Base-by-base conservation (phyloP, 2,888 invertebrate species). In the Amiota minor region DNA sequence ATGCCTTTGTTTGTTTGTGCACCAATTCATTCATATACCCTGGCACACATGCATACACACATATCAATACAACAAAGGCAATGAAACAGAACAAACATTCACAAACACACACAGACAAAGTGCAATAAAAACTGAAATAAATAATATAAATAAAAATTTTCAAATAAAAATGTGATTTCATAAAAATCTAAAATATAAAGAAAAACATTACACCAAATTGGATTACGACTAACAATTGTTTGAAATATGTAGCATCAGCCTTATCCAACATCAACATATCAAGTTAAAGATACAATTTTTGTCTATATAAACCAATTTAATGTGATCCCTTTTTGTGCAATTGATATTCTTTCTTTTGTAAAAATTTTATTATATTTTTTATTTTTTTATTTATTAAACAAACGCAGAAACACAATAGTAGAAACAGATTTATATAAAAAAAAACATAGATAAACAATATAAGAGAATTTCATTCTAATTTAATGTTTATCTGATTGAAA, bases 401-500 rank as follows among this genome's bases (percentile, higher is more conserved):
- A 23, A 50, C 6, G 4, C 50, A 50, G 14, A 53, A 53, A 53
- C 53, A 53, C 12, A n/a, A 35, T 8, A 35, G 35, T 12, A 53
- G 14, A n/a, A 12, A 53, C 53, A 12, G 14, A n/a, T 3, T 9
- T 12, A 53, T 53, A 53, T 23, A 18, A 16, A 16, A 23, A 20
- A 64, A 56, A 62, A 23, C 11, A 62, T 23, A 20, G 61, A 49
- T 1, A 65, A 64, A 65, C 67, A 67, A 67, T 50, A 23, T 3
- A 49, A 49, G 20, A 35, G 6, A 35, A 35, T 35, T 35, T 35
- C 35, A 77, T 77, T 76, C 75, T 78, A 83, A 75, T 85, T 78
- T 72, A 47, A 35, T 35, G 69, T 74, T 75, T 78, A 20, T 62
- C 62, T 50, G 83, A 83, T 83, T 50, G 50, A 67, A 67, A 67